These are phyloP conservation scores for Psilopsiagon aymara DNA, from an alignment of 2,113 vertebrate genomes.

Conservation along the genomic window DNA sequence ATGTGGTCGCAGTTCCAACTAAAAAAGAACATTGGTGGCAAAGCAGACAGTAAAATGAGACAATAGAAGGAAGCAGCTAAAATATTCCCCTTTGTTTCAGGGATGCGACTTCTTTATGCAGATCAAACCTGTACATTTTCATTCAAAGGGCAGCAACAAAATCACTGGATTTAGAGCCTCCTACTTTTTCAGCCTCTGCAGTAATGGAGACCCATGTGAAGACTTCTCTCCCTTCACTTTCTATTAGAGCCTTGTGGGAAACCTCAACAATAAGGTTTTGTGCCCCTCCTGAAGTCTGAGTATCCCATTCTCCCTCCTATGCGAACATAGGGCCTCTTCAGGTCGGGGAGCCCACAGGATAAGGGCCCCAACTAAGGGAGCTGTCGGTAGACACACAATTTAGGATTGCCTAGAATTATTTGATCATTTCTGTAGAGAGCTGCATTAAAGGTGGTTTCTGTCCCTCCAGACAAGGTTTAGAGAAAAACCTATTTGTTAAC, in stretches of 20 bases:
- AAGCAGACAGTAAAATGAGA: constrained; percentile 66
- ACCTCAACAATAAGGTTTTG: not conserved
- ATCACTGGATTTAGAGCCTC: not conserved
- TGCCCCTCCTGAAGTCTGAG: not conserved
- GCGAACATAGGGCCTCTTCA: not conserved
- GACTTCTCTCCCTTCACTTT: not conserved
- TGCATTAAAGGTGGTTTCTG: not conserved
- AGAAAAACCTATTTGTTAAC: not conserved
- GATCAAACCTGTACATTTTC: not conserved
- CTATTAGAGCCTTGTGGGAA: not conserved
- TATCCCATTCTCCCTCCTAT: not conserved
- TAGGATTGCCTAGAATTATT: not conserved
- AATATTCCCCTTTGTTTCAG: constrained; percentile 56
- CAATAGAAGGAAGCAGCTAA: constrained; percentile 71
- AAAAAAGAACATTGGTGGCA: constrained; percentile 47
- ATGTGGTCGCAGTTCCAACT: constrained; percentile 16
- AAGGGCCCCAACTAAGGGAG: not conserved
- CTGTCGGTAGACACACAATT: not conserved
- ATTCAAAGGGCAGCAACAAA: not conserved
- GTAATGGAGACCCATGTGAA: not conserved
- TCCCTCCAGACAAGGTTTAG: not conserved
- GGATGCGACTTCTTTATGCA: not conserved
- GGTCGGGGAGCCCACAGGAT: not conserved
- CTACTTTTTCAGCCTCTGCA: not conserved
- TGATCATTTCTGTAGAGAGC: not conserved